phyloP scores from a whole-genome alignment of 2,797 vertebrate genomes.

The Carcharodon carcharias region DNA sequence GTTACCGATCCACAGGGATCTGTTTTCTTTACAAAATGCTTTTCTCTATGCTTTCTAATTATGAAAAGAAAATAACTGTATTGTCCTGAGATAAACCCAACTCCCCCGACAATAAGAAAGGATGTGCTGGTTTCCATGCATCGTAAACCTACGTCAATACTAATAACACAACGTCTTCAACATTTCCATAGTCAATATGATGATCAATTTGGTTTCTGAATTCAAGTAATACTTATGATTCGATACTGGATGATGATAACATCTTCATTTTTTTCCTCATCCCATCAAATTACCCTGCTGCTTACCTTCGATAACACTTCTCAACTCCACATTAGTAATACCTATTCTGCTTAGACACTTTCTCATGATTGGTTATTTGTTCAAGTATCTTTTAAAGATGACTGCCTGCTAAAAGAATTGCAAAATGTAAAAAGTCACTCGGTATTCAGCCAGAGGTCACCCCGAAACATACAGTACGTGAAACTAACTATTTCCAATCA shows the following conservation, averaged over 20 bases:
- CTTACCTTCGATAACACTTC: not conserved
- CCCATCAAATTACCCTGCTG: not conserved
- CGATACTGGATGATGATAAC: not conserved
- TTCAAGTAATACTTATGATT: not conserved
- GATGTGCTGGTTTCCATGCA: not conserved
- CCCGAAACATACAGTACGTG: not conserved
- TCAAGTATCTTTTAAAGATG: constrained; percentile 26
- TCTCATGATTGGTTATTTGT: constrained; percentile 22
- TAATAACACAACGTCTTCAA: not conserved
- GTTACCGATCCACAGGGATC: not conserved
- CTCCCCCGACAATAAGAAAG: no score
- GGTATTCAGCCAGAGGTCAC: constrained; percentile 26
- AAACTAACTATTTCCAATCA: constrained; percentile 25
- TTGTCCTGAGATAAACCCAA: not conserved
- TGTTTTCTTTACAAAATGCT: not conserved
- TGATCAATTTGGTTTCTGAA: not conserved
- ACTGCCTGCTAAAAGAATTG: constrained; percentile 15
- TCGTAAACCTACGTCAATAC: not conserved
- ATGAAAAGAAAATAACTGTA: not conserved
- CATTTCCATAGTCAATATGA: not conserved
- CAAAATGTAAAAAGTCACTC: not conserved
- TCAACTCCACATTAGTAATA: constrained; percentile 10
- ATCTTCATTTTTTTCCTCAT: not conserved
- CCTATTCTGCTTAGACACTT: constrained; percentile 11
- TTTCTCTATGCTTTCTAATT: not conserved